Percentiles rank a stretch among this genome's conserved stretches.
These are phyloP conservation scores for Sinocyclocheilus anophthalmus DNA, from an alignment of 2,113 vertebrate species.

Conservation along the genomic window DNA sequence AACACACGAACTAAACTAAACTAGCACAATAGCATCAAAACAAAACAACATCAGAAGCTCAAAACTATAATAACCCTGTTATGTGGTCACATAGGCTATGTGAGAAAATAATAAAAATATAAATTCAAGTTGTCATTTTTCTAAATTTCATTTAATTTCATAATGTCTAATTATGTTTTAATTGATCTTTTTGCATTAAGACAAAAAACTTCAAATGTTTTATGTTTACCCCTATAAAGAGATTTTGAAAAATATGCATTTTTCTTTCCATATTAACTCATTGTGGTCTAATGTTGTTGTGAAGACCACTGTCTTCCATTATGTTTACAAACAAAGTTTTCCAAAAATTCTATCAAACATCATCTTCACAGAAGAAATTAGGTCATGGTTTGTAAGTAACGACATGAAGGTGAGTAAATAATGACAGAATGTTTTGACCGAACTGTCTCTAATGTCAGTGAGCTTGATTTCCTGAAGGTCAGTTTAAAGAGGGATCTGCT, in stretches of 20 bases:
- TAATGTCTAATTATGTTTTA: background rate
- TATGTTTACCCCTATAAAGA: background rate
- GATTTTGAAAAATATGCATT: too few species aligned
- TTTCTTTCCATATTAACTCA: background rate
- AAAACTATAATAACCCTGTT: background rate
- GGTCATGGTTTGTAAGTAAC: background rate
- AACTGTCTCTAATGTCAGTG: background rate
- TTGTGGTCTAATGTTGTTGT: background rate
- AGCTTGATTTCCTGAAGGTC: background rate
- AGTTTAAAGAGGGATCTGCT: background rate
- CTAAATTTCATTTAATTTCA: background rate
- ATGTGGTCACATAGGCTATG: background rate
- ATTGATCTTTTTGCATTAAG: background rate
- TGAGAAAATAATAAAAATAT: background rate
- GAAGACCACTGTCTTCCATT: background rate
- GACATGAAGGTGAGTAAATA: background rate
- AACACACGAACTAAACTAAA: too few species aligned
- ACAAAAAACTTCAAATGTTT: background rate
- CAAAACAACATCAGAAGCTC: background rate
- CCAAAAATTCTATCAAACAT: too few species aligned
- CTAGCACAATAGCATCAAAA: too few species aligned
- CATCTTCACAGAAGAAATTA: background rate
- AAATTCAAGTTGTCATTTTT: background rate
- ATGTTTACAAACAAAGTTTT: background rate
- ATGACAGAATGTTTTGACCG: too few species aligned